phyloP scores from a whole-genome alignment of 2,797 vertebrate species.

The Erpetoichthys calabaricus region DNA sequence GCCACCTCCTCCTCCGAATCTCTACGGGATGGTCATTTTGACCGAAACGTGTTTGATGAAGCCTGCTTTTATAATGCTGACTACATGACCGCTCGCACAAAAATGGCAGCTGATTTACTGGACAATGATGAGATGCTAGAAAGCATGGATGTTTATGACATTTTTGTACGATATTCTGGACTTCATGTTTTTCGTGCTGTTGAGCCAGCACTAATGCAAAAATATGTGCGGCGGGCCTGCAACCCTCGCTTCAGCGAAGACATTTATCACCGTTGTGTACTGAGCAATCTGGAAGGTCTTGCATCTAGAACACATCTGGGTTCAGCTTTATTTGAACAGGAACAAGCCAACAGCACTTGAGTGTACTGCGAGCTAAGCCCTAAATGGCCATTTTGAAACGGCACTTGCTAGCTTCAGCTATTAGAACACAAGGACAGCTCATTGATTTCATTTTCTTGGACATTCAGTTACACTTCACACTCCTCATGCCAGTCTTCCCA shows the following conservation, averaged over 20 bases:
- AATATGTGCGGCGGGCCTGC: slow-evolving; percentile 66
- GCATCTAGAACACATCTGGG: slow-evolving; percentile 81
- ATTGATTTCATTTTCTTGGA: too few relatives aligned
- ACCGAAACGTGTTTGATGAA: slow-evolving; percentile 78
- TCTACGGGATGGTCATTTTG: slow-evolving; percentile 71
- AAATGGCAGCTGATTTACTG: slow-evolving; percentile 71
- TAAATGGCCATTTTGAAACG: too few relatives aligned
- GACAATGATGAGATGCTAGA: slow-evolving; percentile 86
- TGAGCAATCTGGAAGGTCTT: slow-evolving; percentile 84
- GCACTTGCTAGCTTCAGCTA: too few relatives aligned
- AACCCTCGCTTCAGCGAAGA: slow-evolving; percentile 85
- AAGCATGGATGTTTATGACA: slow-evolving; percentile 81
- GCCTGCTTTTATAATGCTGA: slow-evolving; percentile 97
- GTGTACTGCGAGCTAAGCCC: background rate
- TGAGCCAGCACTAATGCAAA: slow-evolving; percentile 86
- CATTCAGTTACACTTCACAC: too few relatives aligned
- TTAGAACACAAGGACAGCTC: too few relatives aligned
- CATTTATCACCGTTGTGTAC: slow-evolving; percentile 84
- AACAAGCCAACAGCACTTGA: slow-evolving; percentile 91
- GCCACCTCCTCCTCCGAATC: slow-evolving; percentile 55
- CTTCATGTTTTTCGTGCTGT: slow-evolving; percentile 90
- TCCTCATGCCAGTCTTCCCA: too few relatives aligned
- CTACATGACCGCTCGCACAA: slow-evolving; percentile 82
- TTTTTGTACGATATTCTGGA: slow-evolving; percentile 84
- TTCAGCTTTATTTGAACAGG: slow-evolving; percentile 84